A percentile compares a stretch with the other conserved stretches of the same genome.
Evolutionary conservation across 2,113 vertebrate species (phyloP).

Genomic region (Melierax canorus): DNA sequence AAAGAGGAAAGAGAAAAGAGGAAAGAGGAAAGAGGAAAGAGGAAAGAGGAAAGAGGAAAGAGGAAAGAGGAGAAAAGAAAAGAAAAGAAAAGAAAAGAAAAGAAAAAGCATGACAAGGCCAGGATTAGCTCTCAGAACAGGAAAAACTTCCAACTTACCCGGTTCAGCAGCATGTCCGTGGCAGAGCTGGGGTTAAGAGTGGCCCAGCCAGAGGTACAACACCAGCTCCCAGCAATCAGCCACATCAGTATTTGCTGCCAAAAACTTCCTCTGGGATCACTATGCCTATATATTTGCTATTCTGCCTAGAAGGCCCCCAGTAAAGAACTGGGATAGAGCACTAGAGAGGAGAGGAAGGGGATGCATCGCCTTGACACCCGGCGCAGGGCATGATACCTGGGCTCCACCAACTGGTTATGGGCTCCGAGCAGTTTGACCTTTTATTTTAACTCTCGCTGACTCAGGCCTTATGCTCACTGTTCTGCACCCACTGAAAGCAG

Average conservation of each 20-base stretch:
- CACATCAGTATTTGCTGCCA: background rate
- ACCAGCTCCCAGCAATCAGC: background rate
- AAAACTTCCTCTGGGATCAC: background rate
- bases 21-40: too few relatives aligned
- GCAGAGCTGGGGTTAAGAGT: background rate
- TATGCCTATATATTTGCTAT: background rate
- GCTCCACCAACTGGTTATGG: background rate
- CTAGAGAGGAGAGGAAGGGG: background rate
- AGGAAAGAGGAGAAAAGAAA: too few relatives aligned
- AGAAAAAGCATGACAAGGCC: background rate
- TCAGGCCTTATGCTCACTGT: background rate
- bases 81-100: accelerated
- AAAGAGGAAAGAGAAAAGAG: too few relatives aligned
- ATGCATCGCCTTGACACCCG: accelerated
- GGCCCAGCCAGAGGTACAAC: background rate
- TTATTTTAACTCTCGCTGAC: background rate
- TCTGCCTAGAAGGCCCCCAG: background rate
- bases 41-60: too few relatives aligned
- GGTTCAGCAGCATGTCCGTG: background rate
- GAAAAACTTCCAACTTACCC: background rate
- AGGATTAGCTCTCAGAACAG: background rate
- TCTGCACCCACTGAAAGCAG: background rate
- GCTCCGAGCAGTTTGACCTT: background rate
- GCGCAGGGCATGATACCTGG: background rate
- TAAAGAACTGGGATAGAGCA: background rate